Base-by-base conservation (phyloP, 2,888 invertebrate species). In the Pterobdella sp. region DNA sequence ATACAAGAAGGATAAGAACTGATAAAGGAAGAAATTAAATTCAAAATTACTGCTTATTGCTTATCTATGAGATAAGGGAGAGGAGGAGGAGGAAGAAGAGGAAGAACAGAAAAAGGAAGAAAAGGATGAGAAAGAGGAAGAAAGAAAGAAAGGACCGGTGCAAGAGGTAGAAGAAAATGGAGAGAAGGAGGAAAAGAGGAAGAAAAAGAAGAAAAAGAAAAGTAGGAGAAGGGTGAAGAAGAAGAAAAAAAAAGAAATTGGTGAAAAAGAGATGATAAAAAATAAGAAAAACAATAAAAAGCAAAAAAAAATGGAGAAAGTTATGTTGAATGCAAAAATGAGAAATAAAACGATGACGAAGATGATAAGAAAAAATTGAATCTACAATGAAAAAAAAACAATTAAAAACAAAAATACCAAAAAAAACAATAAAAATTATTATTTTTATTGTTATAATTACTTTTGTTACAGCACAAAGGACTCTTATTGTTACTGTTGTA, bases 121-220 rank as follows among this genome's bases (percentile, higher is more conserved):
- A 18, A 18, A 52, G 18, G 49, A 49, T n/a, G 69, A 18, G 29
- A 29, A 52, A 10, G 49, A 31, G 2, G 64, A 26, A 1, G 49
- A 22, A 29, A 29, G 3, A 36, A 36, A 65, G 35, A 66, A 42
- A 29, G 66, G 65, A 1, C 29, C 18, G 31, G 68, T 14, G 2
- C 31, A 1, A 32, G 66, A 35, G 32, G 66, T 26, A 68, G 72
- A 34, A 66, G 22, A 26, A 4, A 1, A 36, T 29, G 49, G 10
- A 37, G 65, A 68, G 72, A 42, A 49, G 31, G 72, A 72, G 68
- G 31, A 1, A 32, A 37, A 49, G 49, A 32, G 4, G 1, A 67
- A 72, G 67, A 42, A 1, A 68, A 52, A 68, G 68, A 36, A 49
- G 35, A 63, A 72, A 49, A 32, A 32, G 32, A n/a, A 49, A 49